Percentiles rank a stretch among this genome's conserved stretches.
Conservation (phyloP, 2,888 invertebrate genomes). For the Keiferia lycopersicella region DNA sequence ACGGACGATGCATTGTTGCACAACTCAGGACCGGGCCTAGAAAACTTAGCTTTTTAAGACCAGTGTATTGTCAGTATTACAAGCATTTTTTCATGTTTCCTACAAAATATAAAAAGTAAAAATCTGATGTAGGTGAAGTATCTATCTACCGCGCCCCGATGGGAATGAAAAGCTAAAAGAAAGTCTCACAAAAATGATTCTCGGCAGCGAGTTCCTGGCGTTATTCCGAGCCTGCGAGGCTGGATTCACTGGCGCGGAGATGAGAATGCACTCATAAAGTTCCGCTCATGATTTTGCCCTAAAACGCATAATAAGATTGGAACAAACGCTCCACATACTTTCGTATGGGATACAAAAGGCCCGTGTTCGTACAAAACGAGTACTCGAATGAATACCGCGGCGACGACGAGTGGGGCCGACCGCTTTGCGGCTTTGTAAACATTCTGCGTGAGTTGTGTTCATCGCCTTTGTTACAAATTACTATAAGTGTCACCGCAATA, state of each 20-base stretch:
- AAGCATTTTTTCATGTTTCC: too few species aligned
- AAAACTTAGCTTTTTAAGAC: background rate
- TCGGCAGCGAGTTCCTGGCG: background rate
- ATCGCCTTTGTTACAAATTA: slow-evolving; percentile 23
- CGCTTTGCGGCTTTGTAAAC: slow-evolving; percentile 31
- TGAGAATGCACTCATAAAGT: slow-evolving; percentile 69
- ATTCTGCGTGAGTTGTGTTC: slow-evolving; percentile 32
- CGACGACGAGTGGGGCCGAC: slow-evolving; percentile 32
- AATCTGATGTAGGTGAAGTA: background rate
- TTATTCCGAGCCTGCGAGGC: slow-evolving; percentile 27
- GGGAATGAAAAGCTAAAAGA: background rate
- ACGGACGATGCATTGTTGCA: slow-evolving; percentile 73
- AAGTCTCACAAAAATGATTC: background rate
- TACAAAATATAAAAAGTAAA: background rate
- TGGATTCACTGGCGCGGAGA: slow-evolving; percentile 52
- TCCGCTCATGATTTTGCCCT: slow-evolving; percentile 66
- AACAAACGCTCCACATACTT: slow-evolving; percentile 44
- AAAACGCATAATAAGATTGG: slow-evolving; percentile 51
- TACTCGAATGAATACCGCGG: slow-evolving; percentile 39
- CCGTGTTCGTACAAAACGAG: slow-evolving; percentile 41
- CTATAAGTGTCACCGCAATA: slow-evolving; percentile 18
- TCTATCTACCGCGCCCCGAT: background rate
- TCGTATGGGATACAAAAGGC: slow-evolving; percentile 56
- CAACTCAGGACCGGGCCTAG: slow-evolving; percentile 22
- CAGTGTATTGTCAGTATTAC: background rate